These are phyloP conservation scores for Meandrina meandrites DNA, from an alignment of 92 coral and sea anemone genomes.

Conservation along the genomic window DNA sequence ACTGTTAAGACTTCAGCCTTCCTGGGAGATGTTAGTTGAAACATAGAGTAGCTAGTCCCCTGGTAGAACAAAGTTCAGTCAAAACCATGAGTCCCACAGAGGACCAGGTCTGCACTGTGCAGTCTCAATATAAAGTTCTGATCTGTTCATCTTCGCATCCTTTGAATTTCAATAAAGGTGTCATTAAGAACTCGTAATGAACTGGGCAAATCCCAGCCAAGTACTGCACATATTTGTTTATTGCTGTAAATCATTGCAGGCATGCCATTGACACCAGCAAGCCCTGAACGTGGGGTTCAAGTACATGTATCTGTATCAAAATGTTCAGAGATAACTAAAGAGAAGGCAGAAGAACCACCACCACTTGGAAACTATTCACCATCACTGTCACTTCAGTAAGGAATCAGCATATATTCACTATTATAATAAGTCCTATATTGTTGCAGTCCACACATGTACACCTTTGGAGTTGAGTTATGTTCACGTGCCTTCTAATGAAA, in stretches of 20 bases:
- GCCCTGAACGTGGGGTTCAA: conserved; percentile 76
- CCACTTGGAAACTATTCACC: conserved; percentile 16
- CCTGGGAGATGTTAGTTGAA: too few relatives aligned
- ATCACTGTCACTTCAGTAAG: conserved; percentile 45
- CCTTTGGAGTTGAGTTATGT: not conserved
- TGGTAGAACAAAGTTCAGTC: too few relatives aligned
- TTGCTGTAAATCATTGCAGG: conserved; percentile 22
- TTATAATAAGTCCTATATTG: not conserved
- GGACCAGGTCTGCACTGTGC: too few relatives aligned
- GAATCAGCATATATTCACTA: not conserved
- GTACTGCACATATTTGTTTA: too few relatives aligned
- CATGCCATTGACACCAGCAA: conserved; percentile 72
- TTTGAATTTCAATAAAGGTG: too few relatives aligned
- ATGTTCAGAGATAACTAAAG: conserved; percentile 71
- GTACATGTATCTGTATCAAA: conserved; percentile 50
- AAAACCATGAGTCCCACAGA: too few relatives aligned
- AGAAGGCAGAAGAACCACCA: conserved; percentile 57
- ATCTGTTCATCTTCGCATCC: too few relatives aligned
- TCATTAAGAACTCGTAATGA: too few relatives aligned
- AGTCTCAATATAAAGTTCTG: too few relatives aligned
- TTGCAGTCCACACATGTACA: not conserved
- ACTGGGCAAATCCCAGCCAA: too few relatives aligned
- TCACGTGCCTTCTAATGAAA: not conserved
- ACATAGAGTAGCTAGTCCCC: too few relatives aligned
- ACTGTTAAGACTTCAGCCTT: too few relatives aligned